Evolutionary conservation across 92 coral and sea anemone genomes (phyloP), one percentile per base, ranked within the genome.

Genomic region (Palythoa grandis): DNA sequence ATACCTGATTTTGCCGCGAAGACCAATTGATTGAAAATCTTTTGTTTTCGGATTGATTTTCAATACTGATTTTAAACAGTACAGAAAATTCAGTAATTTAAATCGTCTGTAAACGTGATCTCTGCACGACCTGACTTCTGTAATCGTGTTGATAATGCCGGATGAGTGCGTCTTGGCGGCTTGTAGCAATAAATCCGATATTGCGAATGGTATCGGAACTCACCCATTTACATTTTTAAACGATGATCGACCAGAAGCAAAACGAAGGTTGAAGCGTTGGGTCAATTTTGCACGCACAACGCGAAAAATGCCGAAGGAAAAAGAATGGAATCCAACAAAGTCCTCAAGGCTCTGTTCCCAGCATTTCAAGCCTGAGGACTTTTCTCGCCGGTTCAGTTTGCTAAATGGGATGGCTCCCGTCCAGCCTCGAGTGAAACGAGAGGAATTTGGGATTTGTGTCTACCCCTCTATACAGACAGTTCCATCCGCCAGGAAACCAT

Each of bases 231-330:
- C 47, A 40, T 57, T 57, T 17, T 69, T 72, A 72, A 72, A 72
- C 12, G 76, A 72, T 20, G 76, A 72, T 29, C 76, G 38, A 23
- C 76, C 76, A 38, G 53, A 72, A 72, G 76, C 76, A 29, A 72
- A 72, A 72, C 35, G 76, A 72, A 72, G 76, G 76, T 72, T 72
- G 76, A 72, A 20, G 53, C 76, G 76, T 25, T 71, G 29, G 76
- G 76, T 71, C 37, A 71, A 71, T 71, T 71, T 71, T 25, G 76
- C 37, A 71, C 76, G 76, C 29, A 52, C 76, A 7, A 71, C 76
- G 38, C 76, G 76, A 71, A 71, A 71, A 71, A 71, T 71, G 76
- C 37, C 38, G 76, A 71, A 71, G 37, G 76, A 52, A 4, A 71
- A 71, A 25, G 76, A 71, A 25, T 71, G 76, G 76, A 71, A 71